Base-by-base conservation (phyloP, 2,797 vertebrate species). In the Enteromius fasciolatus region DNA sequence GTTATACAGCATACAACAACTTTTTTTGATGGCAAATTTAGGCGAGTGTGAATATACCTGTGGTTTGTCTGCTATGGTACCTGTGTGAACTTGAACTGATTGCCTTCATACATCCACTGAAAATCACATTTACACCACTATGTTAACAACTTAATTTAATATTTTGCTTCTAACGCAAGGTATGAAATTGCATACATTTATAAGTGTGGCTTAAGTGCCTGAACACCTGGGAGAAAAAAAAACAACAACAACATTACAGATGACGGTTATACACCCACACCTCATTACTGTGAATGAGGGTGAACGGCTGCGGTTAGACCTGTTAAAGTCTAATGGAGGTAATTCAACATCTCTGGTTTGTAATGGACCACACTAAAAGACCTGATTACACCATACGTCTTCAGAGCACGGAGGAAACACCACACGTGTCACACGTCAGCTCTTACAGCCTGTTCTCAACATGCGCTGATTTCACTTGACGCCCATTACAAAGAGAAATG, bases 371-470 rank as follows among this genome's bases (percentile, higher is more conserved):
- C 23, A 72, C 73, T 84, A 84, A 87, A 85, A 84, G 46, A 57
- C 78, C 76, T 46, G 73, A 85, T 87, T 87, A 86, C 57, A 72
- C 74, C 82, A 81, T 83, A 86, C 72, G 52, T 88, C 87, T 76
- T 82, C 52, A 74, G 69, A 68, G 70, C n/a, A 8, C 31, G 70
- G 78, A 76, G 64, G 64, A 46, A 80, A 83, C 59, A 66, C 73
- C 25, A 72, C 48, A 36, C 14, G 20, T 66, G 76, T 78, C 64
- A 70, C 52, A 50, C 23, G 36, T 50, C 54, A 23, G 17, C 72
- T 59, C 64, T 61, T 66, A 63, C 73, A 59, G 64, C 59, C 69
- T 61, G 72, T 80, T 84, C 78, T 20, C 72, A 52, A 73, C 74
- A 76, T 50, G 57, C 4, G 9, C 79, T 54, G 39, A 68, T 72